Evolutionary conservation across 2,888 invertebrate genomes (phyloP), one percentile per base, ranked within the genome.

Genomic region (Agriopis leucophaearia): DNA sequence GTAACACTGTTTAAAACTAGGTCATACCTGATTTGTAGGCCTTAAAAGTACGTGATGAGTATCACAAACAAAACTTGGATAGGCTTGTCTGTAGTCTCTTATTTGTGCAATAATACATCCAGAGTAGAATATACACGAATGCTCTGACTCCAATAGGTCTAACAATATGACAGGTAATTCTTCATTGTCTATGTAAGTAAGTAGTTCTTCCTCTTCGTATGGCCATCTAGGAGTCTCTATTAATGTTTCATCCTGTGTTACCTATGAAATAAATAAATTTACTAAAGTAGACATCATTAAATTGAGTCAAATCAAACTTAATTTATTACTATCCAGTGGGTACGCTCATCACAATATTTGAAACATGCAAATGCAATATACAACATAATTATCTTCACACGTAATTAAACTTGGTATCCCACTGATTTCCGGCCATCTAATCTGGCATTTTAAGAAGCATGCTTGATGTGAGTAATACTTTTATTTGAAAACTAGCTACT

Each of bases 41-140:
- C 96, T 96, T 79, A 98, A 95, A 80, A 98, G 94, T 77, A 98
- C 97, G 95, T 98, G 97, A 91, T 97, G 97, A 79, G 96, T 96
- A 94, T 97, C 97, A 94, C 96, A 97, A 86, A 95, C 94, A 88
- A 95, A 96, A 89, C 95, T 95, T 78, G 96, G 96, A 93, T 96
- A 97, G 77, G 96, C 96, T 92, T 96, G 97, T 84, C 98, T 95
- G 87, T 97, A 97, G 91, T 99, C 98, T 82, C 98, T 95, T 80
- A 99, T 96, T 95, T 98, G 97, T 78, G 97, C 97, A 85, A 98
- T 97, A 73, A 99, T 96, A 93, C 98, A 98, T 72, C 98, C 98
- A 78, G 96, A 97, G 89, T 98, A 98, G 92, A 98, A 97, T 70
- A 99, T 94, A 89, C 97, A 97, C 60, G 97, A 97, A 85, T 97